Base-by-base conservation (phyloP, 2,888 invertebrate genomes). In the Gryllus longicercus region DNA sequence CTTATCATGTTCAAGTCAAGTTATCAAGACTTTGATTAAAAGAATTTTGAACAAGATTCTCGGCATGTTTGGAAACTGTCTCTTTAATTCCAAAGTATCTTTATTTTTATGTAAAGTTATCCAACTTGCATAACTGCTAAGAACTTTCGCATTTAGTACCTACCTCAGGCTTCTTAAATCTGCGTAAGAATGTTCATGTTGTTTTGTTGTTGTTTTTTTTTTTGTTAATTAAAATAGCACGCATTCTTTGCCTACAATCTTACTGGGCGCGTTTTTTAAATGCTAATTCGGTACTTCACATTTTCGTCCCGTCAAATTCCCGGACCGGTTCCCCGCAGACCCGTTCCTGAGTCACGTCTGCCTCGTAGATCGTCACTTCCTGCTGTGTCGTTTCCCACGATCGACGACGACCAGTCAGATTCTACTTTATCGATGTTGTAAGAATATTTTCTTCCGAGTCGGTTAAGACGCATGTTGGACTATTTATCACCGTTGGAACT, bases 251-350 rank as follows among this genome's bases (percentile, higher is more conserved):
- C 16, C 63, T 63, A n/a, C 63, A n/a, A n/a, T n/a, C 14, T 14
- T 63, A 38, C 38, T 38, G 38, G 38, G 38, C 38, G 8, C 38
- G 38, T 38, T 38, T 38, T 21, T 38, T 38, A 38, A 38, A n/a
- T 63, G 63, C 63, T 63, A 63, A 63, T 63, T 63, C 63, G 63
- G 63, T 63, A 63, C 63, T n/a, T 18, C 63, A 63, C 63, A 63
- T 63, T 63, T 63, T 8, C 38, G 12, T 5, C 16, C 63, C 63
- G 16, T 63, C 63, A 63, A 63, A 63, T 14, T 14, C 63, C 16
- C 16, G 63, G 1, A 63, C 63, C 63, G 63, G 63, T 63, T 63
- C 63, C 12, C 12, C 8, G 14, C 16, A 63, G 63, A 63, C 63
- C 63, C n/a, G 63, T 63, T 63, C 63, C n/a, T n/a, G 63, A 63